These are phyloP conservation scores for Agapornis canus DNA, from an alignment of 2,797 vertebrate genomes.

Conservation along the genomic window DNA sequence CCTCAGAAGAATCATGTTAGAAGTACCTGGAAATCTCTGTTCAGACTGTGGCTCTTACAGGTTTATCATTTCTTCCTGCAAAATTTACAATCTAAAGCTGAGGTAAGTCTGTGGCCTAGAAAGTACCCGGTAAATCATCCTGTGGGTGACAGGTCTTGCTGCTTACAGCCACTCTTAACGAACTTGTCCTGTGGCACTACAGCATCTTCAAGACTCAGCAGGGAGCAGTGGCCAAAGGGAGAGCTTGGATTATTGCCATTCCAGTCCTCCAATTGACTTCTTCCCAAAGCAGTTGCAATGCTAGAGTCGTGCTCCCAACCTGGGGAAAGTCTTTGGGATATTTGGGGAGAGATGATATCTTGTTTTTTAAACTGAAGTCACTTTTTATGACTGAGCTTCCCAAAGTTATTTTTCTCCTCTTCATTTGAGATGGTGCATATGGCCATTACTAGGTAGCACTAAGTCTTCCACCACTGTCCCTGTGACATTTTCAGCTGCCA, in stretches of 20 bases:
- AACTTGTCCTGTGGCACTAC: background rate
- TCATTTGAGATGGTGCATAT: rapidly evolving
- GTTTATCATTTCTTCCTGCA: background rate
- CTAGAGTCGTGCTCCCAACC: background rate
- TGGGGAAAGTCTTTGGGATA: background rate
- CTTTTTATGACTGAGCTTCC: background rate
- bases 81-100: background rate
- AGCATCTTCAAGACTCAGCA: background rate
- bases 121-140: background rate
- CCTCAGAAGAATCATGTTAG: background rate
- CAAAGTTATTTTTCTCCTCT: background rate
- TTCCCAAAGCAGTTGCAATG: background rate
- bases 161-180: background rate
- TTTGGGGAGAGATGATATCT: background rate
- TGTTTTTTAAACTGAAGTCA: background rate
- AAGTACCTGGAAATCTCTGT: background rate
- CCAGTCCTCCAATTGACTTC: background rate
- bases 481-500: background rate
- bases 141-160: background rate
- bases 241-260: background rate
- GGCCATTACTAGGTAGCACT: background rate
- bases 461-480: background rate
- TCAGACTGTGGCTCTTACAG: background rate
- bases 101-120: background rate
- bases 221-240: background rate